A percentile compares a stretch with the other conserved stretches of the same genome.
Evolutionary conservation across 2,888 invertebrate genomes (phyloP).

Genomic region (Cheilosia scutellata): DNA sequence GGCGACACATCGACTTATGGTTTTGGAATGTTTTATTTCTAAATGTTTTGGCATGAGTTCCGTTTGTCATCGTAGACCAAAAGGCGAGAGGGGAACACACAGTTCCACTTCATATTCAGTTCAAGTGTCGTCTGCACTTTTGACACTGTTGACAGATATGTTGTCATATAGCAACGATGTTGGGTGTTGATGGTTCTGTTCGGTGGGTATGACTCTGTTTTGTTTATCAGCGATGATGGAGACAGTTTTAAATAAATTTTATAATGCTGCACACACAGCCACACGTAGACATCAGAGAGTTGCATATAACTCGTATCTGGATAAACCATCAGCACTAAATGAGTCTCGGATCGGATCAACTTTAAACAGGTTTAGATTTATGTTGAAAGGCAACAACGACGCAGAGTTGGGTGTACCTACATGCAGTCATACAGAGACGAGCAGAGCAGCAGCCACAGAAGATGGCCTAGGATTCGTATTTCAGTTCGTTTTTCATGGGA

Average conservation of each 20-base stretch:
- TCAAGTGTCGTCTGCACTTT: conserved; percentile 75
- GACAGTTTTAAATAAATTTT: conserved; percentile 50
- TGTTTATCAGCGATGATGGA: conserved; percentile 55
- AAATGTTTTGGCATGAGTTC: conserved; percentile 27
- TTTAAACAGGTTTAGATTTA: conserved; percentile 72
- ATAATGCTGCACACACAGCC: conserved; percentile 7
- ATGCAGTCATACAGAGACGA: conserved; percentile 4
- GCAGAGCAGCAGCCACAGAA: conserved; percentile 16
- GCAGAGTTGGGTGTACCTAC: conserved; percentile 23
- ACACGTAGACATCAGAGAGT: background rate
- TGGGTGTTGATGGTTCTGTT: conserved; percentile 27
- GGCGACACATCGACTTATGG: conserved; percentile 62
- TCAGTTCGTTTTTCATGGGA: conserved; percentile 67
- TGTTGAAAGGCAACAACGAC: conserved; percentile 47
- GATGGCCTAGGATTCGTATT: conserved; percentile 68
- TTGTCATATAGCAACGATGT: conserved; percentile 18
- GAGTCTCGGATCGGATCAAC: conserved; percentile 57
- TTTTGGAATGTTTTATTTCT: conserved; percentile 13
- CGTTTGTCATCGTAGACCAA: background rate
- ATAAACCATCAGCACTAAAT: conserved; percentile 65
- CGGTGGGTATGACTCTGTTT: conserved; percentile 39
- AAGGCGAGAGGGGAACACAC: background rate
- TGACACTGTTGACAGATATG: conserved; percentile 70
- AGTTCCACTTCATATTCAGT: conserved; percentile 61
- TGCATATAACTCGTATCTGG: conserved; percentile 52